These are phyloP conservation scores for Drosophila macrospina DNA, from an alignment of 2,888 invertebrate genomes.

Conservation along the genomic window DNA sequence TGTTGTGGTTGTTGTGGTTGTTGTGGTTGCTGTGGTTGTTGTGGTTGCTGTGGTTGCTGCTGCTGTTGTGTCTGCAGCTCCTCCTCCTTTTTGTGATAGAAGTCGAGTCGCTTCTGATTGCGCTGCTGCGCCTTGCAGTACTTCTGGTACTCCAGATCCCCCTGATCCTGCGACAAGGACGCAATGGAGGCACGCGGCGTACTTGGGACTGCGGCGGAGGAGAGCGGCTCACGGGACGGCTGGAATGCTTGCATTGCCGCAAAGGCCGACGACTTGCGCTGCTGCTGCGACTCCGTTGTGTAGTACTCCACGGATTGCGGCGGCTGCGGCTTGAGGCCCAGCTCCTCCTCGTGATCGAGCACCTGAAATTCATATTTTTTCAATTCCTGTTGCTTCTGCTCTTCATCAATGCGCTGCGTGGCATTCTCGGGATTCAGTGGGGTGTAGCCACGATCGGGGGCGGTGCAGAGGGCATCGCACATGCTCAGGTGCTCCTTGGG, in stretches of 20 bases:
- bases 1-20: constrained; percentile 36
- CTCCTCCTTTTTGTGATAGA: constrained; percentile 83
- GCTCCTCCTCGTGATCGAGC: constrained; percentile 80
- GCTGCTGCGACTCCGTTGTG: constrained; percentile 58
- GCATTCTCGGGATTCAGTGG: constrained; percentile 87
- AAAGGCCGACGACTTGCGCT: constrained; percentile 82
- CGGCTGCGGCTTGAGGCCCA: constrained; percentile 66
- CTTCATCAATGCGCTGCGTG: constrained; percentile 77
- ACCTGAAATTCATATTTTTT: constrained; percentile 83
- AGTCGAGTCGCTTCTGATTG: constrained; percentile 82
- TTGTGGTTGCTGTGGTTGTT: constrained; percentile 54
- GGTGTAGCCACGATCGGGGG: constrained; percentile 88
- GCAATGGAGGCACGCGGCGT: constrained; percentile 71
- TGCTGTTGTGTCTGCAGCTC: constrained; percentile 73
- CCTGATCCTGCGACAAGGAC: constrained; percentile 58
- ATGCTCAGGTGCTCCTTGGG: constrained; percentile 86
- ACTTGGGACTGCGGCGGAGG: constrained; percentile 44
- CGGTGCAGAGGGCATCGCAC: constrained; percentile 88
- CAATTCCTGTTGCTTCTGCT: constrained; percentile 75
- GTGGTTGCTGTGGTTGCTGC: constrained; percentile 42
- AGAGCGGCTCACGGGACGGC: constrained; percentile 80
- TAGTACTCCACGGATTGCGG: constrained; percentile 71
- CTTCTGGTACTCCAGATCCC: constrained; percentile 78
- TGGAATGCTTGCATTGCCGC: constrained; percentile 85
- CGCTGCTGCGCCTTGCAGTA: constrained; percentile 81